Base-by-base conservation (phyloP, 2,888 invertebrate genomes). In the Lochmaea capreae region DNA sequence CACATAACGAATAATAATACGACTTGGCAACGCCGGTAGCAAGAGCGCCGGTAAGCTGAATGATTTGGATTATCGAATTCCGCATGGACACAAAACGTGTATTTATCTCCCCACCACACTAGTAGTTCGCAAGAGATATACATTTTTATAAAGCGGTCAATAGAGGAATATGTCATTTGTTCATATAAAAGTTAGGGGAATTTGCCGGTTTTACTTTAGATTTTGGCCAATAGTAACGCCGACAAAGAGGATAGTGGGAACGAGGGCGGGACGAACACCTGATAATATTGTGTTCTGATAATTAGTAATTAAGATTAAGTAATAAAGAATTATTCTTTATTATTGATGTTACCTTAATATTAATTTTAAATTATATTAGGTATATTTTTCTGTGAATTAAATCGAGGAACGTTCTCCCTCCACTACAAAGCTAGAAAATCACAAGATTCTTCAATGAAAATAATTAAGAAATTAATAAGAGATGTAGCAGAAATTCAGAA, bases 231-330 rank as follows among this genome's bases (percentile, higher is more conserved):
- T 79, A 58, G 65, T 42, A 65, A 49, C 65, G 22, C 67, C 33
- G 58, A 71, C 59, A 22, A 72, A 52, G 14, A 43, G 65, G 58
- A 68, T 65, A 58, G 74, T 74, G 79, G 76, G 75, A 75, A 65
- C 14, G 62, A 68, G 61, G 79, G 79, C 78, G 79, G 75, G 61
- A 68, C 77, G 61, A 75, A 73, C 67, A 67, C 74, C 75, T 77
- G 77, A 79, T 8, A 46, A 46, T 46, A 46, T 46, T 79, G 76
- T 79, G 77, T 77, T 76, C 76, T 0, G 43, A 18, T 16, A 33
- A 59, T 54, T 46, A 18, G 18, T 18, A 8, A 46, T 46, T 11
- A 3, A 12, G 11, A 4, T 33, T 33, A 33, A 54, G 10, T 54
- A n/a, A 46, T 12, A 12, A 14, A 3, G 43, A 43, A 43, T 43